Percentiles rank a stretch among this genome's conserved stretches.
Evolutionary conservation across 2,113 vertebrate genomes (phyloP).

Genomic region (Poicephalus meyeri): DNA sequence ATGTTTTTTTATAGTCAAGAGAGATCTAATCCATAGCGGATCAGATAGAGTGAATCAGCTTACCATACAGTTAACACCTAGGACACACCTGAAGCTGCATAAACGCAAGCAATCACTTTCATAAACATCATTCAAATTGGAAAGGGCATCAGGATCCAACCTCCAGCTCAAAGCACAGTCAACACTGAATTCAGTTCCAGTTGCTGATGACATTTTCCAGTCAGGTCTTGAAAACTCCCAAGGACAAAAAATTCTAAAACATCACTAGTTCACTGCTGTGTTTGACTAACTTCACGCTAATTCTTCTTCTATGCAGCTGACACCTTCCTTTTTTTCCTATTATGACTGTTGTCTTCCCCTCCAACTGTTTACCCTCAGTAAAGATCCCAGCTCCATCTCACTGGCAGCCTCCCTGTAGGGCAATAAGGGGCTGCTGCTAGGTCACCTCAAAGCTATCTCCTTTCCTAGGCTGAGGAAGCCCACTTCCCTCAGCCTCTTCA

Average conservation of each 20-base stretch:
- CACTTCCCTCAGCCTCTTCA: background rate
- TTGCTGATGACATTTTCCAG: background rate
- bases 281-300: background rate
- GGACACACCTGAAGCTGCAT: background rate
- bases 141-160: background rate
- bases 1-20: background rate
- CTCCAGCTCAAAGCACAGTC: background rate
- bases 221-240: background rate
- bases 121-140: background rate
- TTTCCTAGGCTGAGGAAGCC: background rate
- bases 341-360: background rate
- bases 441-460: background rate
- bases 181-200: background rate
- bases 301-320: background rate
- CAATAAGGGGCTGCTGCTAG: background rate
- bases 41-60: background rate
- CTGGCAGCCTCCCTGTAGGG: fast-evolving
- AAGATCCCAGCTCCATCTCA: background rate
- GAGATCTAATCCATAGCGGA: background rate
- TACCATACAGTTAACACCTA: background rate
- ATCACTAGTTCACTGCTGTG: background rate
- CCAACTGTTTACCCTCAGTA: background rate
- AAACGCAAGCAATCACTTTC: background rate
- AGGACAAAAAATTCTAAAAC: background rate
- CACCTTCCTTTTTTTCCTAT: background rate